These are phyloP conservation scores for Pristionchus entomophagus DNA, from an alignment of 2,888 invertebrate species.

Conservation along the genomic window DNA sequence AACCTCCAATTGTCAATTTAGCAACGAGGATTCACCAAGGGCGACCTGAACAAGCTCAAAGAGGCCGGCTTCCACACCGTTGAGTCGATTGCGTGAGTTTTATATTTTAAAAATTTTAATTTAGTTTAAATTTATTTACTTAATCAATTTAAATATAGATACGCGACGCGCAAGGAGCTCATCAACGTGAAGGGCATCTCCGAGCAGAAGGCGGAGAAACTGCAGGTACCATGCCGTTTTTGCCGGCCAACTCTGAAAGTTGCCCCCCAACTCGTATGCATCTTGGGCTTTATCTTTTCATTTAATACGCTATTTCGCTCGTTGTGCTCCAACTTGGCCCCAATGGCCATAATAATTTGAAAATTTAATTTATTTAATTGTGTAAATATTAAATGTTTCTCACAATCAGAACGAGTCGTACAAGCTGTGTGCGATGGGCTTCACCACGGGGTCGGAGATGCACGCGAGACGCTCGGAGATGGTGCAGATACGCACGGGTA, in stretches of 20 bases:
- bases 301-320: not conserved
- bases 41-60: constrained; percentile 91
- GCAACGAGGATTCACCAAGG: constrained; percentile 66
- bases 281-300: too few relatives aligned
- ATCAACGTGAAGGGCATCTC: constrained; percentile 87
- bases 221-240: constrained; percentile 64
- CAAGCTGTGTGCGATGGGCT: constrained; percentile 96
- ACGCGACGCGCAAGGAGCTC: constrained; percentile 92
- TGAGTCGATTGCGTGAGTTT: constrained; percentile 87
- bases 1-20: constrained; percentile 49
- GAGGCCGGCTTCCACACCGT: constrained; percentile 95
- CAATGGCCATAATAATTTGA: too few relatives aligned
- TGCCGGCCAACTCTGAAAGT: not conserved
- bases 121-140: not conserved
- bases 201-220: constrained; percentile 91
- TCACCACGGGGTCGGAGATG: constrained; percentile 96
- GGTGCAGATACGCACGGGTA: constrained; percentile 92
- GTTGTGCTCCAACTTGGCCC: too few relatives aligned
- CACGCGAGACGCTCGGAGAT: constrained; percentile 95
- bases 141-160: not conserved
- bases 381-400: not conserved
- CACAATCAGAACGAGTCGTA: constrained; percentile 84
- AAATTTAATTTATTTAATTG: not conserved
- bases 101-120: not conserved
- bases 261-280: too few relatives aligned